A percentile compares a stretch with the other conserved stretches of the same genome.
These are phyloP conservation scores for Centropus bengalensis DNA, from an alignment of 2,113 vertebrate genomes.

Conservation along the genomic window DNA sequence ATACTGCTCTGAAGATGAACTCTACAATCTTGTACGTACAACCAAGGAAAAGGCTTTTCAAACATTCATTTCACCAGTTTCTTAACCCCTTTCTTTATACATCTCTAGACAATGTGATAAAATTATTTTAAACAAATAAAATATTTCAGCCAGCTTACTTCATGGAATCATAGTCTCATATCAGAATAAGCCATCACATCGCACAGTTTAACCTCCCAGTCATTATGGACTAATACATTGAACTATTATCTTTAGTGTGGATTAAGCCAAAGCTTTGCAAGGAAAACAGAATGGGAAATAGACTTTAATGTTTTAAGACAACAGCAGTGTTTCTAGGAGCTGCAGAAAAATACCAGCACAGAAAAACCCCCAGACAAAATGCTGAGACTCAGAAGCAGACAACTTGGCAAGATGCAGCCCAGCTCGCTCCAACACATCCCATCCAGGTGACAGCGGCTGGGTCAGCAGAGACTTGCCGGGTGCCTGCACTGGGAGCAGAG, in stretches of 20 bases:
- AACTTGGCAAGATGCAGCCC: not conserved
- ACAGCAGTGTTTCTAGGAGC: not conserved
- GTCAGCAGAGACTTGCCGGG: not conserved
- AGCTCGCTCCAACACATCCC: not conserved
- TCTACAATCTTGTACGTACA: not conserved
- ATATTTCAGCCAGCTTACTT: not conserved
- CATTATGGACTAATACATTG: not conserved
- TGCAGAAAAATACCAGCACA: not conserved
- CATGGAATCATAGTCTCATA: not conserved
- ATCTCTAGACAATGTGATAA: not conserved
- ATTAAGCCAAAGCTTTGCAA: not conserved
- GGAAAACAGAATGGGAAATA: not conserved
- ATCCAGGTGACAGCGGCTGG: not conserved
- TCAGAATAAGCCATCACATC: not conserved
- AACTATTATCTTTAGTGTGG: not conserved
- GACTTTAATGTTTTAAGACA: not conserved
- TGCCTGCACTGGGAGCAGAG: rapidly evolving
- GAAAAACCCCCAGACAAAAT: rapidly evolving
- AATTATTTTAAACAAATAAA: not conserved
- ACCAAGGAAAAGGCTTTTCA: not conserved
- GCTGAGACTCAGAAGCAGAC: not conserved
- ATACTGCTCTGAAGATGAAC: not conserved
- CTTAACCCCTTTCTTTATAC: not conserved
- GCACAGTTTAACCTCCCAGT: not conserved
- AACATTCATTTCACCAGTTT: not conserved